Evolutionary conservation across 2,797 vertebrate species (phyloP).

Genomic region (Enteromius unitaeniatus): DNA sequence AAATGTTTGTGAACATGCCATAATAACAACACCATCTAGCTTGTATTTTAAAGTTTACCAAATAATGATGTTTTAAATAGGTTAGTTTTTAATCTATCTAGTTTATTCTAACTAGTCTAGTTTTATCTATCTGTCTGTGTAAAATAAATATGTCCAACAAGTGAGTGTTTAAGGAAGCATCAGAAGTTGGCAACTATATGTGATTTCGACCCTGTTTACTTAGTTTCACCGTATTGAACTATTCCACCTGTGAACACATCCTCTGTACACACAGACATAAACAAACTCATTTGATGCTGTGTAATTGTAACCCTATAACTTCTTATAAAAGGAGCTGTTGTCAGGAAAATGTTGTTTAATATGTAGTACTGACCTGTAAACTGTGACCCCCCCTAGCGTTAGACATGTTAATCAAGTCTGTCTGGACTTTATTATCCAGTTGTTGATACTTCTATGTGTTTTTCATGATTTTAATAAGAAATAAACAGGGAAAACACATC

Average conservation of each 20-base stretch:
- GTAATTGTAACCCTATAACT: not conserved
- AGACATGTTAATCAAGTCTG: not conserved
- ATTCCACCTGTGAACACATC: not conserved
- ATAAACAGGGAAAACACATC: not conserved
- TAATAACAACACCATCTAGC: not conserved
- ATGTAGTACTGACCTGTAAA: not conserved
- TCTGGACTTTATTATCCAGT: not conserved
- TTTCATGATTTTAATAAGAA: not conserved
- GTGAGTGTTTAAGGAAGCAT: not conserved
- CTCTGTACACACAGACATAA: not conserved
- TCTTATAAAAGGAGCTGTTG: not conserved
- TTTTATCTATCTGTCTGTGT: not conserved
- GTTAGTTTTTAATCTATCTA: not conserved
- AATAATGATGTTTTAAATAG: not conserved
- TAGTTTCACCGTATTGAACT: not conserved
- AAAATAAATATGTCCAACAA: not conserved
- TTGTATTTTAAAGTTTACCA: not conserved
- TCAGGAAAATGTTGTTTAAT: not conserved
- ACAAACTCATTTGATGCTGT: not conserved
- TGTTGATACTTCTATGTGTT: not conserved
- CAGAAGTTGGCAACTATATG: not conserved
- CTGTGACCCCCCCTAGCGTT: not conserved
- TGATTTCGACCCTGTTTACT: not conserved
- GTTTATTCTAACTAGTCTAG: no score
- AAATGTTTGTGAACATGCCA: not conserved